These are phyloP conservation scores for Sarcophaga bullata DNA, from an alignment of 1,140 invertebrate genomes.

Conservation along the genomic window DNA sequence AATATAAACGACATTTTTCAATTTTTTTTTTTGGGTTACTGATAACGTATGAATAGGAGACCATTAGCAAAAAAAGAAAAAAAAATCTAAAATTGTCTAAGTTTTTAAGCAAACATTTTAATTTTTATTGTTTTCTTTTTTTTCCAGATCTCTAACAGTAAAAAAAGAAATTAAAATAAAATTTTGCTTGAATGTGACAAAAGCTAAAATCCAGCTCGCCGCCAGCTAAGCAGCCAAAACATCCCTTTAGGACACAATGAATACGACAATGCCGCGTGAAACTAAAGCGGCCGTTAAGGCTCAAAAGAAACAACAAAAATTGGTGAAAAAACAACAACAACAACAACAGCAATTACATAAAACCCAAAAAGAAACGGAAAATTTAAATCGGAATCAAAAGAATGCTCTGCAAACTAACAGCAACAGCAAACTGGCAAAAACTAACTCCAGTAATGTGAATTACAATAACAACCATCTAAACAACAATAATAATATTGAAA, in stretches of 20 bases:
- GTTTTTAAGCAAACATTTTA: neutral
- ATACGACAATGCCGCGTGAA: constrained; percentile 52
- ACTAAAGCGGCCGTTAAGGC: constrained; percentile 56
- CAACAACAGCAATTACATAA: constrained; percentile 51
- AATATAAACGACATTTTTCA: no score
- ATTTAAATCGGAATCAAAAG: constrained; percentile 11
- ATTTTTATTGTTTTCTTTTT: constrained; percentile 10
- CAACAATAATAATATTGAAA: constrained; percentile 47
- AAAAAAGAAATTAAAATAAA: no score
- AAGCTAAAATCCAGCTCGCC: neutral
- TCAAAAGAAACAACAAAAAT: constrained; percentile 59
- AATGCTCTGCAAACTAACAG: constrained; percentile 1
- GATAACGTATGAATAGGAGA: no score
- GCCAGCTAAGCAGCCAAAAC: neutral
- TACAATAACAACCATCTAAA: constrained; percentile 51
- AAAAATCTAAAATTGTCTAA: neutral
- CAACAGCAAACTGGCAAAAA: constrained; percentile 42
- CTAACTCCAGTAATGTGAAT: constrained; percentile 29
- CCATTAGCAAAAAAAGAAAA: neutral
- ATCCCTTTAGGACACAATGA: constrained; percentile 48
- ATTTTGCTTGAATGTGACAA: neutral
- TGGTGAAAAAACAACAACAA: constrained; percentile 57
- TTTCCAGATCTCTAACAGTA: neutral
- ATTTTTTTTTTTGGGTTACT: no score
- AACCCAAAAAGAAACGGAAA: constrained; percentile 4